Conservation (phyloP, 2,113 vertebrate genomes). For the Abramis brama region DNA sequence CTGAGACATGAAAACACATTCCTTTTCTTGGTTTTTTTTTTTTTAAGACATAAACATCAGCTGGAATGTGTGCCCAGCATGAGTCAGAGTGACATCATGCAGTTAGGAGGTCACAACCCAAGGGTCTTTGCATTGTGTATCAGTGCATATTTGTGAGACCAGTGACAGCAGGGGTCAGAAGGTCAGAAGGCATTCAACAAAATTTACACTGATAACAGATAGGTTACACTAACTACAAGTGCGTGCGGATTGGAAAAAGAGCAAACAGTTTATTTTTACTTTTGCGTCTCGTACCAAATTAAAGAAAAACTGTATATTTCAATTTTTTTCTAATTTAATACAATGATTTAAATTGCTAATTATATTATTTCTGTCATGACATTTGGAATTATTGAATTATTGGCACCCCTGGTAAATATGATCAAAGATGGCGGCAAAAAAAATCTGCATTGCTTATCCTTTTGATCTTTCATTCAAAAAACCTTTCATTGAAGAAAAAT, state of each 20-base stretch:
- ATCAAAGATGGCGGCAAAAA: no score
- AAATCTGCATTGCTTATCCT: no score
- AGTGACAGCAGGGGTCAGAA: conserved; percentile 2
- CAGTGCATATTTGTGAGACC: neutral
- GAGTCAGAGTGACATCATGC: conserved; percentile 30
- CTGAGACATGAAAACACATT: conserved; percentile 18
- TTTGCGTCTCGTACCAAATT: neutral
- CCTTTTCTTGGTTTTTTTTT: conserved; percentile 7
- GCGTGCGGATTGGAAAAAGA: neutral
- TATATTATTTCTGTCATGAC: no score
- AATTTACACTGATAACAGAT: neutral
- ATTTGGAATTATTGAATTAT: no score
- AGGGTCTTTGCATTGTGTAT: neutral
- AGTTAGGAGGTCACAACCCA: neutral
- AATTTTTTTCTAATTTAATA: neutral
- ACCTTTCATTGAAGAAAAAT: no score
- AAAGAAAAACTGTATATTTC: neutral
- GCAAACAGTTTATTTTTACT: no score
- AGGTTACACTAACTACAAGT: neutral
- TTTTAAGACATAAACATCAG: conserved; percentile 16
- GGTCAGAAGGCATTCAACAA: neutral
- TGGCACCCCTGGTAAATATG: no score
- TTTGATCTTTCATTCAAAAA: no score
- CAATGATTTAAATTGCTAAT: neutral
- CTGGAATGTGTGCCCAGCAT: neutral